Conservation (phyloP, 2,113 vertebrate genomes). For the Cinclus cinclus region DNA sequence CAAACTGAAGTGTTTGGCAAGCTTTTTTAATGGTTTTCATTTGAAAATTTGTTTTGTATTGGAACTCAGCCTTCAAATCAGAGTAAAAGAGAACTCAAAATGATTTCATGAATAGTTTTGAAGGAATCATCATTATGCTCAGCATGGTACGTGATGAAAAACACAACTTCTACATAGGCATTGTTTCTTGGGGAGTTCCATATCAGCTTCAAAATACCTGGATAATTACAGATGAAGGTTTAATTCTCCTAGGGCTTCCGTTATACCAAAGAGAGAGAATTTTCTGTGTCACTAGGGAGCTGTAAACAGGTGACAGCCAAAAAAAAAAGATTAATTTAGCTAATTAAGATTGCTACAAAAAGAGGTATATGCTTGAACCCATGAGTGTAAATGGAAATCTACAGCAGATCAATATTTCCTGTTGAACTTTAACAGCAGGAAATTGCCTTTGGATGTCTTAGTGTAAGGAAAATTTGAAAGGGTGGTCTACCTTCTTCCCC, state of each 20-base stretch:
- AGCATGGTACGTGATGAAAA: not conserved
- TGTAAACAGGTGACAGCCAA: not conserved
- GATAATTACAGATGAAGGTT: not conserved
- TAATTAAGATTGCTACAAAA: not conserved
- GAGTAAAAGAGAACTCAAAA: not conserved
- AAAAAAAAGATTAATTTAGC: not conserved
- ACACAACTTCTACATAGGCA: not conserved
- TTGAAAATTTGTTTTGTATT: not conserved
- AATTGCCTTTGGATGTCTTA: not conserved
- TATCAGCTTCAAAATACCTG: not conserved
- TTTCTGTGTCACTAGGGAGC: not conserved
- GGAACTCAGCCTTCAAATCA: not conserved
- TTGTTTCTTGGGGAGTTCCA: not conserved
- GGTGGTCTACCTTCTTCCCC: not conserved
- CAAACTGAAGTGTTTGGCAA: slow-evolving; percentile 34
- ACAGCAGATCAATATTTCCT: not conserved
- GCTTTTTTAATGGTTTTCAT: not conserved
- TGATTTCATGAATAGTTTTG: not conserved
- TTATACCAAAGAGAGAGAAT: not conserved
- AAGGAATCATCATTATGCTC: not conserved
- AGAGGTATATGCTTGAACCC: not conserved
- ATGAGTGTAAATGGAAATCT: not conserved
- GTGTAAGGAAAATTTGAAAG: not conserved
- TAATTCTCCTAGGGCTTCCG: not conserved
- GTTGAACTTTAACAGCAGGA: not conserved